Base-by-base conservation (phyloP, 1,140 invertebrate genomes). In the Meloidogyne hapla region DNA sequence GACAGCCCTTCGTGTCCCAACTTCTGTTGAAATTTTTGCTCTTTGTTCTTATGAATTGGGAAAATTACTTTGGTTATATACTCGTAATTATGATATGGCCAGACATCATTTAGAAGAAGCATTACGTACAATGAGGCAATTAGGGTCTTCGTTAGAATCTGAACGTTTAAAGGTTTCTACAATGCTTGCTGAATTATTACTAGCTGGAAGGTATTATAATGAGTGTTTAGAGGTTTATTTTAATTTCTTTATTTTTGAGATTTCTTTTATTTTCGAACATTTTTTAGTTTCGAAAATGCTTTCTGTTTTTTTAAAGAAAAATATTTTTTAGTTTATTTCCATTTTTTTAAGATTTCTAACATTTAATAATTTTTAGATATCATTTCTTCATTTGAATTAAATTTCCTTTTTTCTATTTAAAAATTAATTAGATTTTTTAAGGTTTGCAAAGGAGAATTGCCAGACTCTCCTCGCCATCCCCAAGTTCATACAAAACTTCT, bases 1-100 rank as follows among this genome's bases (percentile, higher is more conserved):
- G 79, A 80, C 80, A n/a, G 73, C 80, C 9, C 75, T 80, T 25
- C 79, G 82, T 26, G 76, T 81, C 18, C 80, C 81, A 33, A 83
- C 82, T 61, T 83, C 81, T 6, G 25, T 40, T 21, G 76, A 81
- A 77, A 48, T 81, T 23, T 73, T 68, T 25, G 81, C 81, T 23
- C 77, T 80, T 15, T 69, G 79, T 21, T 40, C 70, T 62, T 81
- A 77, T 71, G 75, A 81, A 63, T 28, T 83, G 13, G 80, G 80
- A 10, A 82, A 83, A 71, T 56, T 83, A 13, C 70, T 81, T 13
- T 81, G 81, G 80, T 38, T 74, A 10, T 81, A 81, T 68, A 83
- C 81, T 9, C 65, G 71, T 26, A 81, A 81, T 63, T 28, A 48
- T n/a, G 48, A 70, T 21, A 25, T 83, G 40, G 80, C 81, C 56